Base-by-base conservation (phyloP, 1,140 invertebrate genomes). In the Prorops nasuta region DNA sequence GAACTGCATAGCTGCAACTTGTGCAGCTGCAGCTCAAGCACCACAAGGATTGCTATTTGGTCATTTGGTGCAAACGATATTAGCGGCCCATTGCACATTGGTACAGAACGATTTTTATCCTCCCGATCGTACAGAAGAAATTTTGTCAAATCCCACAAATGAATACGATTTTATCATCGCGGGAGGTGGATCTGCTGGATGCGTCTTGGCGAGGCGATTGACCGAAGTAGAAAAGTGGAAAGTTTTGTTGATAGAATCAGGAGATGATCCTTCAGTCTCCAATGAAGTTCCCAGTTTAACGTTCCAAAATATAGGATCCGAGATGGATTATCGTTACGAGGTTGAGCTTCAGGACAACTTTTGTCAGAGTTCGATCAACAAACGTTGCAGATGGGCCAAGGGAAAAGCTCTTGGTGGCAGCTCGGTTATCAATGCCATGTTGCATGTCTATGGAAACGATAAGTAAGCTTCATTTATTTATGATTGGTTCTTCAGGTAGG, bases 311-410 rank as follows among this genome's bases (percentile, higher is more conserved):
- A 4, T 92, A 95, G 67, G 78, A 92, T 6, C 89, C 47, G 86
- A 92, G 66, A 72, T 94, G 9, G 93, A 96, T 67, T 98, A 94
- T 94, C 84, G 90, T 63, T 96, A 94, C 67, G 91, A 91, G 70
- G 94, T 91, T 2, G 92, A 94, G 68, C 90, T 92, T 0, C 89
- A 93, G 69, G 86, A 86, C 41, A 86, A 85, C 3, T 83, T 86
- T 0, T 94, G 92, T 66, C 80, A 92, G 59, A 92, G 90, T 84
- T 91, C 91, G 89, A 84, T 86, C 55, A 83, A 84, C 9, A 81
- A 85, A 31, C 81, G 91, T 19, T 94, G 91, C 66, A 92, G 92
- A 60, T 94, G 91, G 91, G 91, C 93, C 0, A 72, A 91, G 21
- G 91, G 91, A n/a, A 88, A 87, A 69, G 87, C 88, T 0, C 74